Conservation (phyloP, 2,113 vertebrate genomes). For the Lophotis ruficrista region DNA sequence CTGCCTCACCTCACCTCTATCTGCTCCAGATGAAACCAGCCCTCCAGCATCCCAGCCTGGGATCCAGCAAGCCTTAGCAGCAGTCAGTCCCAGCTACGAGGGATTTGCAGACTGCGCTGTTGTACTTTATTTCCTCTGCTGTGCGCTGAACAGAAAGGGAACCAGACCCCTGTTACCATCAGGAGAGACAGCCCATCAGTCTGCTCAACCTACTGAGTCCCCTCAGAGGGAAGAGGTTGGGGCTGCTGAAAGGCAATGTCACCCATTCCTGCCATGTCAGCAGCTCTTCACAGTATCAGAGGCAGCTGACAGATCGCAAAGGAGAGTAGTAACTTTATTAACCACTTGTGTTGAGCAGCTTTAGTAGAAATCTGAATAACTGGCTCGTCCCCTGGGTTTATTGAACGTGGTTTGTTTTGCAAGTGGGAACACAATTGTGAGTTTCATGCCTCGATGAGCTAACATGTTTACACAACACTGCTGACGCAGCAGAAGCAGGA, state of each 20-base stretch:
- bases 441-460: constrained; percentile 10
- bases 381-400: neutral
- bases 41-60: neutral
- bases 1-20: neutral
- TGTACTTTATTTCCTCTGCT: neutral
- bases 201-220: neutral
- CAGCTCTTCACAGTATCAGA: neutral
- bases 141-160: neutral
- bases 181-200: neutral
- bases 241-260: constrained; percentile 29
- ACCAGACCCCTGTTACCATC: neutral
- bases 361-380: constrained; percentile 15
- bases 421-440: constrained; percentile 17
- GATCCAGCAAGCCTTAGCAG: neutral
- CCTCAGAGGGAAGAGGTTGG: neutral
- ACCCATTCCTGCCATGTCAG: constrained; percentile 42
- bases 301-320: neutral
- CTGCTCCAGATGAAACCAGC: neutral
- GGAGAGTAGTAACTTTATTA: constrained; percentile 51
- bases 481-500: constrained; percentile 15
- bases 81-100: neutral
- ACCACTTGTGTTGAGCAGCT: neutral
- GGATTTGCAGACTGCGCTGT: neutral
- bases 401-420: constrained; percentile 21
- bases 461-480: constrained; percentile 23